These are phyloP conservation scores for Centropus bengalensis DNA, from an alignment of 2,113 vertebrate species.

Conservation along the genomic window DNA sequence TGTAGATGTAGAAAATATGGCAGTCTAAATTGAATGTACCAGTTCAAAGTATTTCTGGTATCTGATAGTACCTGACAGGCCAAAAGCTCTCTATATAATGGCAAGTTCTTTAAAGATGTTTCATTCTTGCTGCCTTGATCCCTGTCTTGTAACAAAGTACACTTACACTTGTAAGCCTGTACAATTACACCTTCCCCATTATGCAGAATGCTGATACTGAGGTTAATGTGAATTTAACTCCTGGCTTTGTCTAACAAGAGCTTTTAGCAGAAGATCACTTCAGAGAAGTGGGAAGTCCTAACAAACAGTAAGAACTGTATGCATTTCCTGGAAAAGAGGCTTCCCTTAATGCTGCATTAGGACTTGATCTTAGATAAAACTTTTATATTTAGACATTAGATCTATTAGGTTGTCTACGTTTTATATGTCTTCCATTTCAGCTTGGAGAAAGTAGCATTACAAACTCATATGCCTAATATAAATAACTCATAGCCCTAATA, in stretches of 20 bases:
- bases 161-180: background rate
- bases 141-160: background rate
- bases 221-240: background rate
- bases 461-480: background rate
- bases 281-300: background rate
- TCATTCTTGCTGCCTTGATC: background rate
- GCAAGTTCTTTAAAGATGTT: background rate
- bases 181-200: background rate
- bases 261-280: background rate
- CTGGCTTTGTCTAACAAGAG: background rate
- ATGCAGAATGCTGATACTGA: background rate
- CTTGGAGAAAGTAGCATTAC: background rate
- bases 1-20: background rate
- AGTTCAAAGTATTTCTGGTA: background rate
- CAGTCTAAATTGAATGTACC: background rate
- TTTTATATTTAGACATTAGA: background rate
- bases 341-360: background rate
- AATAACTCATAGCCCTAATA: background rate
- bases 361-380: background rate
- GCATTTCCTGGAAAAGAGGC: conserved; percentile 8
- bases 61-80: background rate
- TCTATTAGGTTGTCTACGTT: background rate
- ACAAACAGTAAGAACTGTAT: background rate
- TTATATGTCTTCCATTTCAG: background rate
- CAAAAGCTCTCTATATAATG: background rate